Evolutionary conservation across 2,113 vertebrate genomes (phyloP).

Genomic region (Callaeas wilsoni): DNA sequence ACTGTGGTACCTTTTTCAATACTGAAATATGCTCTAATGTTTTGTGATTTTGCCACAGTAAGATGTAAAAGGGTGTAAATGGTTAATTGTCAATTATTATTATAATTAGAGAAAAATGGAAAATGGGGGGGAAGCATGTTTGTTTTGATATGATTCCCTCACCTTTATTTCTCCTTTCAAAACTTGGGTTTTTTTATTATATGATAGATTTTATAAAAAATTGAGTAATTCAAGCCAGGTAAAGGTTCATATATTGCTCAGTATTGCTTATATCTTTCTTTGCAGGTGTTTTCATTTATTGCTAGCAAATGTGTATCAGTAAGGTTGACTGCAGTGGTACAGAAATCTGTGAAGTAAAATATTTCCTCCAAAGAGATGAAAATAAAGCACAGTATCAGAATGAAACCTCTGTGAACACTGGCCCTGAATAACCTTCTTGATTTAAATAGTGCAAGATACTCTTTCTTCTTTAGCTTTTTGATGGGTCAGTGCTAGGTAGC

Average conservation of each 20-base stretch:
- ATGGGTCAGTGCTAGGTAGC: neutral
- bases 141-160: neutral
- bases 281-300: neutral
- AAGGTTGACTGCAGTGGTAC: neutral
- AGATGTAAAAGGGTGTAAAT: neutral
- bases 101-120: neutral
- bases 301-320: neutral
- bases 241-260: neutral
- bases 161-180: neutral
- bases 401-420: neutral
- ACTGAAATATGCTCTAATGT: neutral
- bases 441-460: neutral
- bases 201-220: neutral
- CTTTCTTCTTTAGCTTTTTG: neutral
- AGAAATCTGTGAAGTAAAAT: neutral
- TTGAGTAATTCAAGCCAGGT: neutral
- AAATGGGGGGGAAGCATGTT: neutral
- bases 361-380: neutral
- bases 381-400: neutral
- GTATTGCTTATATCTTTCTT: neutral
- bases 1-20: neutral
- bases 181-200: neutral
- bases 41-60: neutral
- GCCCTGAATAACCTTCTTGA: neutral
- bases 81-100: neutral